Evolutionary conservation across 1,140 invertebrate genomes (phyloP).

Genomic region (Pachyrhynchus sulphureomaculatus): DNA sequence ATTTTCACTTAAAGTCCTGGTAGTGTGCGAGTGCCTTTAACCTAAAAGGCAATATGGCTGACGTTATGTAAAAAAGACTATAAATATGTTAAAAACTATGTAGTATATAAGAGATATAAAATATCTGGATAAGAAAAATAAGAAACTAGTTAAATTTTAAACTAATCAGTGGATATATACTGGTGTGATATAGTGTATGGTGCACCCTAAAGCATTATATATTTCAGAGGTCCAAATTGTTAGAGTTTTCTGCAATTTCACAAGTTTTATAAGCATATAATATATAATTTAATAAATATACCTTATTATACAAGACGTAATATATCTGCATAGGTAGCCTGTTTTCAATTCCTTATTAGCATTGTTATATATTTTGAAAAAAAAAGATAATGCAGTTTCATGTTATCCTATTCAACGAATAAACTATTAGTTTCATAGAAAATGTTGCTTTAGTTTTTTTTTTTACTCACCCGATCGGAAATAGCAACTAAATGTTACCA

Average conservation of each 20-base stretch:
- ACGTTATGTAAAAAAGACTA: not conserved
- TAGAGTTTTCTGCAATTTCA: constrained; percentile 53
- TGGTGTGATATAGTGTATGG: constrained; percentile 51
- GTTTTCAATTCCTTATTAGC: constrained; percentile 47
- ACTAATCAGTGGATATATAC: constrained; percentile 41
- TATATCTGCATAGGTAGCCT: constrained; percentile 47
- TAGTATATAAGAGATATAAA: not conserved
- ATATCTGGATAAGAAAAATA: constrained; percentile 1
- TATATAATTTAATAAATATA: constrained; percentile 47
- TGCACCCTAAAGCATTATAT: constrained; percentile 51
- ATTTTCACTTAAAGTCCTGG: too few species aligned
- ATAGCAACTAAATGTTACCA: too few species aligned
- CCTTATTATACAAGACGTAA: constrained; percentile 45
- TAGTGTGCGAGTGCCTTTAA: too few species aligned
- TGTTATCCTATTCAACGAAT: constrained; percentile 49
- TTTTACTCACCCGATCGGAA: too few species aligned
- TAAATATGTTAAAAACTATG: not conserved
- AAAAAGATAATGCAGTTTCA: constrained; percentile 42
- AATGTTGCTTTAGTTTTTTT: too few species aligned
- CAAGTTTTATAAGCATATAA: constrained; percentile 52
- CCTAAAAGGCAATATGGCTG: not conserved
- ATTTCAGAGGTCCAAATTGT: constrained; percentile 53
- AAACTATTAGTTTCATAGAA: constrained; percentile 49
- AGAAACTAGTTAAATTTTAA: not conserved
- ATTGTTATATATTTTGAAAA: constrained; percentile 46